These are phyloP conservation scores for Ophraella communa DNA, from an alignment of 2,888 invertebrate genomes.

Conservation along the genomic window DNA sequence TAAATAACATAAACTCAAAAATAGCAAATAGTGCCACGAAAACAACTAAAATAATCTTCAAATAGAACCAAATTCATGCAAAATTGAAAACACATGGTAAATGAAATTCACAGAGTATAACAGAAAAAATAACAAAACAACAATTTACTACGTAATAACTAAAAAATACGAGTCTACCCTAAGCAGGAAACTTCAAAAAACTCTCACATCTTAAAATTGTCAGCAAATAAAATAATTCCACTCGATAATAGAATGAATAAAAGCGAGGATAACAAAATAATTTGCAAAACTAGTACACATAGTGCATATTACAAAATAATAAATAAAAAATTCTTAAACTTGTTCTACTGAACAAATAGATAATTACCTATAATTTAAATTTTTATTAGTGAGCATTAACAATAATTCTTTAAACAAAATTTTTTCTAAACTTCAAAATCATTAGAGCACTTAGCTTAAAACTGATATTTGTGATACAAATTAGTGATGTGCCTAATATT, in stretches of 20 bases:
- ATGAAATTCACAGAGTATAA: constrained; percentile 13
- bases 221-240: background rate
- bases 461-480: background rate
- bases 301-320: background rate
- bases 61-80: background rate
- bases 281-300: too few relatives aligned
- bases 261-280: background rate
- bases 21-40: background rate
- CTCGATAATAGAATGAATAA: background rate
- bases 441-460: too few relatives aligned
- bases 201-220: constrained; percentile 11
- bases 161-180: constrained; percentile 19
- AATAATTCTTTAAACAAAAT: too few relatives aligned
- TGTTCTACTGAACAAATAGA: too few relatives aligned
- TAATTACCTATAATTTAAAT: too few relatives aligned
- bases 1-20: background rate
- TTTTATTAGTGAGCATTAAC: too few relatives aligned
- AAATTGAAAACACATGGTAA: constrained; percentile 1
- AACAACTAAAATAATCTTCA: constrained; percentile 17
- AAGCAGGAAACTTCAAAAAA: constrained; percentile 1
- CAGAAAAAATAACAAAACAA: constrained; percentile 15
- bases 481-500: background rate
- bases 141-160: constrained; percentile 18
- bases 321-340: background rate
- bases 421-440: too few relatives aligned